Base-by-base conservation (phyloP, 2,797 vertebrate species). In the Poecilia gillii region DNA sequence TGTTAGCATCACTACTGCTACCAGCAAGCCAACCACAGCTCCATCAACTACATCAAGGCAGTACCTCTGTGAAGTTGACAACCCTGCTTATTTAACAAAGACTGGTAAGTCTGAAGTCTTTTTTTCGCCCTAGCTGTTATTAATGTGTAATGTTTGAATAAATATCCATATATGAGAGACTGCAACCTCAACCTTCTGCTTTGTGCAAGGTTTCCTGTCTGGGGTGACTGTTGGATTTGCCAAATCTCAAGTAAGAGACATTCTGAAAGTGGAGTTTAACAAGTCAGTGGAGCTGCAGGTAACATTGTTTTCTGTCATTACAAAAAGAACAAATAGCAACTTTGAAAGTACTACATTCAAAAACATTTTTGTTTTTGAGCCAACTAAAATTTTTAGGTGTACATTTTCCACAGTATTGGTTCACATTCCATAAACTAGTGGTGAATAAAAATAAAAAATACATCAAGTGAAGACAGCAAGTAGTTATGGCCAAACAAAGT, bases 201-300 rank as follows among this genome's bases (percentile, higher is more conserved):
- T 25, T 82, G 77, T 39, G 72, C 12, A 88, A 99, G 99, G 96
- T 91, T 96, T 99, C 90, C 95, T 97, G 68, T 90, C 91, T 20
- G 96, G 96, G 74, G 94, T 96, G 11, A 96, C 97, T 77, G 89
- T 96, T 76, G 97, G 96, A 90, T 97, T 97, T 86, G 96, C 98
- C 87, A 98, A 96, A 82, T 94, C 96, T 72, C 95, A 97, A 92
- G 94, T 99, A 87, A 96, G 95, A 90, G 96, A 97, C 86, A 95
- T 98, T 84, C 90, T 99, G 88, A 97, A 96, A 91, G 88, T 57
- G 28, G 96, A 97, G 85, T 99, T 98, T 93, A 98, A 96, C 91
- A 96, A 96, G 66, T 95, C 96, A 0, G 94, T 99, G 83, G 98
- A 99, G 87, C 92, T 99, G 57, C 97, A 99, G 97, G 98, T 99